These are phyloP conservation scores for Mugil cephalus DNA, from an alignment of 2,113 vertebrate species.

Conservation along the genomic window DNA sequence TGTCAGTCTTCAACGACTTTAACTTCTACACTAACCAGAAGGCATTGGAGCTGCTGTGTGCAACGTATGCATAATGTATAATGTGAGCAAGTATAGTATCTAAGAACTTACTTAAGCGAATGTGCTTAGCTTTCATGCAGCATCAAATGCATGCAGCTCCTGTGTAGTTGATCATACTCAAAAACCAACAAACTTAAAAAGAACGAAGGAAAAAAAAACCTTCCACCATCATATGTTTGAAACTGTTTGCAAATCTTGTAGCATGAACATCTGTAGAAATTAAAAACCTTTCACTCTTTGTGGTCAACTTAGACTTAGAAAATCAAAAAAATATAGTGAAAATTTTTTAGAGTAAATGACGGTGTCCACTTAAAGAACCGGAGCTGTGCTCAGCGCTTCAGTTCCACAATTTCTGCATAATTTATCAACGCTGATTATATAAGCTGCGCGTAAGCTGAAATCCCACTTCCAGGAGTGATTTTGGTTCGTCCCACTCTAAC, in stretches of 20 bases:
- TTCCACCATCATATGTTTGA: too few relatives aligned
- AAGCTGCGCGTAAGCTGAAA: background rate
- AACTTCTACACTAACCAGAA: background rate
- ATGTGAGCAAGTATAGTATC: too few relatives aligned
- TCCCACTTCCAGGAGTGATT: background rate
- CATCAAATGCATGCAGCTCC: too few relatives aligned
- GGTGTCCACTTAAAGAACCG: constrained; percentile 2
- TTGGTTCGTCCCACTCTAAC: background rate
- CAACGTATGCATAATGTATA: too few relatives aligned
- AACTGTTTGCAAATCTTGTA: background rate
- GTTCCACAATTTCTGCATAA: constrained; percentile 12
- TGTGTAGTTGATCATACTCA: too few relatives aligned
- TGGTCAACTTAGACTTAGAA: too few relatives aligned
- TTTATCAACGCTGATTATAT: constrained; percentile 7
- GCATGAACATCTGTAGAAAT: background rate
- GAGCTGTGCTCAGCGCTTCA: background rate
- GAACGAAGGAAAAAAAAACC: too few relatives aligned
- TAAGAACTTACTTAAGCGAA: too few relatives aligned
- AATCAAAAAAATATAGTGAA: too few relatives aligned
- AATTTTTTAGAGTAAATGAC: too few relatives aligned
- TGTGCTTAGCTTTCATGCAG: background rate
- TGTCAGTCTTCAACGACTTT: background rate
- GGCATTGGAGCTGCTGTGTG: too few relatives aligned
- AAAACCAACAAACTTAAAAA: too few relatives aligned
- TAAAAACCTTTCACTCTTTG: background rate